Evolutionary conservation across 2,113 vertebrate species (phyloP).

Genomic region (Mirza zaza): DNA sequence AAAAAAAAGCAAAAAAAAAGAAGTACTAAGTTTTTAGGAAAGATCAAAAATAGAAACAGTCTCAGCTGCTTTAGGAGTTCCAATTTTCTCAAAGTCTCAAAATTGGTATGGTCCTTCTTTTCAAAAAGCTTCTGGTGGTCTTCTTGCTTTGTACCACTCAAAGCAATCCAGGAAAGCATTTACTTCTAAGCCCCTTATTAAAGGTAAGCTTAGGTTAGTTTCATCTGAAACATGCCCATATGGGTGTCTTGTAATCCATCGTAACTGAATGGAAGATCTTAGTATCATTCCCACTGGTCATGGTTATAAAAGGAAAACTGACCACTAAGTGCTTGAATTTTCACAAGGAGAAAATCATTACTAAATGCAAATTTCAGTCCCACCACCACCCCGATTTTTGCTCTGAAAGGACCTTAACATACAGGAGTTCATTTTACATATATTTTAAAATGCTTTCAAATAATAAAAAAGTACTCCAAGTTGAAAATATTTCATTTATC

Average conservation of each 20-base stretch:
- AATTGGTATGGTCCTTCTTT: neutral
- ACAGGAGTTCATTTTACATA: neutral
- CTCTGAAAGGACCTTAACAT: neutral
- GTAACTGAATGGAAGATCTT: neutral
- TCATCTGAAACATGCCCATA: slow-evolving; percentile 15
- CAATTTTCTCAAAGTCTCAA: slow-evolving; percentile 53
- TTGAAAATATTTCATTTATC: slow-evolving; percentile 21
- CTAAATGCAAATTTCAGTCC: neutral
- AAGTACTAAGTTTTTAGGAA: neutral
- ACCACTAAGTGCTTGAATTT: neutral
- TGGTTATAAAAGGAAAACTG: neutral
- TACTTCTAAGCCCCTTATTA: slow-evolving; percentile 15
- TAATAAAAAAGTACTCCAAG: neutral
- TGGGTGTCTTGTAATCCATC: neutral
- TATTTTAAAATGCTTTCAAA: slow-evolving; percentile 20
- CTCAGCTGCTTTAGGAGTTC: slow-evolving; percentile 27
- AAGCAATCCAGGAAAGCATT: neutral
- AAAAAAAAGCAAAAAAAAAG: too few species aligned
- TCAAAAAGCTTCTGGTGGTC: neutral
- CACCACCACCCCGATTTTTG: accelerated
- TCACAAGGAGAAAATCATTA: neutral
- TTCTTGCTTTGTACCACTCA: neutral
- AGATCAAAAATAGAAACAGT: neutral
- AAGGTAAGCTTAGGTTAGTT: slow-evolving; percentile 1
- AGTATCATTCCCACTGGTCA: neutral